Evolutionary conservation across 2,888 invertebrate species (phyloP), one percentile per base, ranked within the genome.

Genomic region (Trichopoda pennipes): DNA sequence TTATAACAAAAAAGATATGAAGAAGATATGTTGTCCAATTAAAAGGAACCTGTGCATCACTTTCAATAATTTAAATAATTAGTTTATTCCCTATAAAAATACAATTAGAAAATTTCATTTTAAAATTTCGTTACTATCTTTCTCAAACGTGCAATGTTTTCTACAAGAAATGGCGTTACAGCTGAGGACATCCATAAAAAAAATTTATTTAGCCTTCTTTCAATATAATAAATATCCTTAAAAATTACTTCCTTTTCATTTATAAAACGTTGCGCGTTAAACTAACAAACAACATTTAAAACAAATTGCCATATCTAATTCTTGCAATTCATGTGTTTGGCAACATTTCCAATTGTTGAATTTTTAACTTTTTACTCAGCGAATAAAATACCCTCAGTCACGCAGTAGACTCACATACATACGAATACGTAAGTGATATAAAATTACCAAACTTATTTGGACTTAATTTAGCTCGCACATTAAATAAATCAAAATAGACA

Each of bases 261-360:
- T 19, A 28, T 28, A 47, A 63, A 49, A 7, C 12, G 12, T 47
- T 28, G 23, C 14, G 49, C 16, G 32, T 35, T 32, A 32, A 64
- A 16, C 58, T 6, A 19, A 64, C 63, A 49, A 64, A 32, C 47
- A 28, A 14, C 42, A 49, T 8, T 10, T n/a, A 19, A 19, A 12
- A 16, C n/a, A n/a, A 9, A 44, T 23, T 61, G 16, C 44, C 44
- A 61, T 23, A 23, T 38, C 12, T 35, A 35, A 35, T 35, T 35
- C 17, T 19, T 19, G 56, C 42, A 53, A 23, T 35, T 56, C 16
- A 49, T 17, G 10, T 21, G 49, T 74, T 76, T 68, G 51, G 44
- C 58, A 68, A 76, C 44, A 53, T 60, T 68, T 60, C n/a, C 68
- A 75, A 60, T 58, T 49, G 38, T 73, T 8, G 19, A 28, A 51